Evolutionary conservation across 2,888 invertebrate genomes (phyloP).

Genomic region (Ectemnius continuus): DNA sequence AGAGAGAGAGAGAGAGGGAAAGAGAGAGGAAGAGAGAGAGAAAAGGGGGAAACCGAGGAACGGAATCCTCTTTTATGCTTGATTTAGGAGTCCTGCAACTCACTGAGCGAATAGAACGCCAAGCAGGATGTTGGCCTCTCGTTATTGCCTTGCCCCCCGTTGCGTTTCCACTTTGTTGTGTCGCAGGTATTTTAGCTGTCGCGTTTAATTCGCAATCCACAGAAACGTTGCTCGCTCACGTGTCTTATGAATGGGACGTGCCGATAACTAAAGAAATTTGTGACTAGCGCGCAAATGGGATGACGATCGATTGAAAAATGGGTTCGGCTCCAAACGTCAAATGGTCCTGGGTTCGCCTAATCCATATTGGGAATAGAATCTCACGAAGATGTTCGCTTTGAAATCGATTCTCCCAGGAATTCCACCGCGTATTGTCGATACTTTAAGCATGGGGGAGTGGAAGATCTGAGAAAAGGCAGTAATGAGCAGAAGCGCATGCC

Average conservation of each 20-base stretch:
- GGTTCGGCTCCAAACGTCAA: conserved; percentile 5
- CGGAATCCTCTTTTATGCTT: not conserved
- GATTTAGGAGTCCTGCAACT: not conserved
- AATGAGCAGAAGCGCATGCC: conserved; percentile 10
- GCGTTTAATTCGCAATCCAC: conserved; percentile 39
- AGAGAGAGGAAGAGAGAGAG: not conserved
- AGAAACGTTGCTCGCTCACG: conserved; percentile 34
- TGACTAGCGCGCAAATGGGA: conserved; percentile 15
- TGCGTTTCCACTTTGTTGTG: not conserved
- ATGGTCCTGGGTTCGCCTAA: conserved; percentile 17
- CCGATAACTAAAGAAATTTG: conserved; percentile 51
- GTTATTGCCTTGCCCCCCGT: not conserved
- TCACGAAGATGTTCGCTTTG: conserved; percentile 30
- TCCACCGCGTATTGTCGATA: too few species aligned
- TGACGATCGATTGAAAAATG: conserved; percentile 11
- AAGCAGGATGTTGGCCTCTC: not conserved
- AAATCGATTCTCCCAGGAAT: not conserved
- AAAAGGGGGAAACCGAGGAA: too few species aligned
- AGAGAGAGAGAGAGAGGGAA: not conserved
- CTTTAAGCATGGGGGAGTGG: too few species aligned
- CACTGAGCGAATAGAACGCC: not conserved
- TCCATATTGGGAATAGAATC: conserved; percentile 20
- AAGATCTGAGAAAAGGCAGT: not conserved
- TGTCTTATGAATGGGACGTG: conserved; percentile 51
- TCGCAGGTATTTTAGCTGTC: conserved; percentile 1